Conservation (phyloP, 2,888 invertebrate genomes). For the Chironomus riparius region DNA sequence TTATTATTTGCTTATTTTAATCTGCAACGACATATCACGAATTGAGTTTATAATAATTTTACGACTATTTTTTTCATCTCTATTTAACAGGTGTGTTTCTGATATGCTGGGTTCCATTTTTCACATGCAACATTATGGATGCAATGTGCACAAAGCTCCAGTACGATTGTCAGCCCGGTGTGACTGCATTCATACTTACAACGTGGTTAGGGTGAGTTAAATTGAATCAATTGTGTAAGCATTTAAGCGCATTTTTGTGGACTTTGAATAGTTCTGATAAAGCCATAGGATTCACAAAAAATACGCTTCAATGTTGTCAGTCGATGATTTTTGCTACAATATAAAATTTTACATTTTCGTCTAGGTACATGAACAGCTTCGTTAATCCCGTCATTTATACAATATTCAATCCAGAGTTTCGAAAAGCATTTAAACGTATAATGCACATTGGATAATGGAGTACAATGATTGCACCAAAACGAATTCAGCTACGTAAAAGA, state of each 20-base stretch:
- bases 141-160: conserved; percentile 87
- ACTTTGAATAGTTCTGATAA: too few species aligned
- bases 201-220: conserved; percentile 92
- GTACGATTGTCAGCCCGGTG: conserved; percentile 69
- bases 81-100: conserved; percentile 78
- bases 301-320: too few species aligned
- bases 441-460: conserved; percentile 48
- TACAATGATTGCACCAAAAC: not conserved
- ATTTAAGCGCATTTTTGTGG: not conserved
- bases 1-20: not conserved
- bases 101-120: conserved; percentile 98
- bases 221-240: not conserved
- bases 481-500: not conserved
- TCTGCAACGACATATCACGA: not conserved
- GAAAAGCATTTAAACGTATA: conserved; percentile 94
- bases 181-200: conserved; percentile 85
- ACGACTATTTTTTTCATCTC: conserved; percentile 28
- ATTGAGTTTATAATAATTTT: conserved; percentile 28
- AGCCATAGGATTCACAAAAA: too few species aligned
- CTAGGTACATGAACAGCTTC: conserved; percentile 69
- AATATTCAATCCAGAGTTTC: conserved; percentile 94
- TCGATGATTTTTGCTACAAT: too few species aligned
- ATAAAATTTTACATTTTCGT: not conserved
- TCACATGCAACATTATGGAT: conserved; percentile 94
- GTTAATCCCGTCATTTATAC: conserved; percentile 91